phyloP scores from a whole-genome alignment of 92 coral and sea anemone genomes.

The Micromussa lordhowensis region DNA sequence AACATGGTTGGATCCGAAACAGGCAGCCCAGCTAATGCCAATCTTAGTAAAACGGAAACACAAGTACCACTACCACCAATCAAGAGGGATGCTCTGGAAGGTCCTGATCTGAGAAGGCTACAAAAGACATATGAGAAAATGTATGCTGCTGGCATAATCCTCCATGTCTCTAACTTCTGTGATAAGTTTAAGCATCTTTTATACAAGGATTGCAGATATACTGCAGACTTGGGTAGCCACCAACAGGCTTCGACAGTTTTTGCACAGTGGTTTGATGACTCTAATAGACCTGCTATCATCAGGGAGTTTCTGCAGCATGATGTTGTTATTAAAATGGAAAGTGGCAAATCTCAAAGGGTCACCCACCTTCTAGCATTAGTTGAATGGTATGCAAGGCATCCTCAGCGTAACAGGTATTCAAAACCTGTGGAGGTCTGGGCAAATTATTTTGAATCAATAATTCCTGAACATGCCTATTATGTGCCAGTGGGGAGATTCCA shows the following conservation, averaged over 20 bases:
- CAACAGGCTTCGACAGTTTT: conserved; percentile 55
- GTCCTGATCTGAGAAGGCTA: conserved; percentile 18
- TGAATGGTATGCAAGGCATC: conserved; percentile 51
- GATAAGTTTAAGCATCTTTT: conserved; percentile 45
- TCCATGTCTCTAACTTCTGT: conserved; percentile 46
- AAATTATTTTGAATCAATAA: conserved; percentile 6
- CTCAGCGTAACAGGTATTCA: conserved; percentile 39
- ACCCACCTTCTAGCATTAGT: conserved; percentile 62
- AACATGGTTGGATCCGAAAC: conserved; percentile 34
- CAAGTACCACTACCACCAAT: conserved; percentile 45
- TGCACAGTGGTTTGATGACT: conserved; percentile 56
- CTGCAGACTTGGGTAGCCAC: conserved; percentile 19
- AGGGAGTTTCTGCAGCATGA: conserved; percentile 46
- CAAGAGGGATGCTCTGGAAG: conserved; percentile 36
- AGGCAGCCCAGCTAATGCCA: conserved; percentile 26
- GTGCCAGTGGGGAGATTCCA: conserved; percentile 54
- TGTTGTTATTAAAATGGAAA: conserved; percentile 31
- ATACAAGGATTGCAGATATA: conserved; percentile 26
- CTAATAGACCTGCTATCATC: conserved; percentile 54
- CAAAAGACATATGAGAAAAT: conserved; percentile 39
- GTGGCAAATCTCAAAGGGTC: conserved; percentile 38
- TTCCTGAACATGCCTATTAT: conserved; percentile 35
- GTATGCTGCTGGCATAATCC: conserved; percentile 30
- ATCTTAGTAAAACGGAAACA: conserved; percentile 13
- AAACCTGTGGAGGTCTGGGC: conserved; percentile 56